Percentiles rank a stretch among this genome's conserved stretches.
Conservation (phyloP, 2,113 vertebrate genomes). For the Perccottus glenii region DNA sequence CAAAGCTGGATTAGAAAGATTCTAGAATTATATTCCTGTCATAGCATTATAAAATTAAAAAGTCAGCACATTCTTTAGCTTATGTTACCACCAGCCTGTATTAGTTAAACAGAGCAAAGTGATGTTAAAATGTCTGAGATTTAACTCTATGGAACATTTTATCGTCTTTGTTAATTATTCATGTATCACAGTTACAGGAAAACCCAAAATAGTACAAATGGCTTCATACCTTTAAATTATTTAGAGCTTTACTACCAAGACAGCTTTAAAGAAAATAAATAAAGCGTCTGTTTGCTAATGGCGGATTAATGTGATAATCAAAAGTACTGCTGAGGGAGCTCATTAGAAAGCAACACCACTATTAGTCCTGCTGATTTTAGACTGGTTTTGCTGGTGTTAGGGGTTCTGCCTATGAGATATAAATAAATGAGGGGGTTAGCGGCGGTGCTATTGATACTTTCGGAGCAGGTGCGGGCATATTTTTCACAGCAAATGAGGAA, state of each 20-base stretch:
- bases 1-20: background rate
- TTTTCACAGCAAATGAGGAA: constrained; percentile 56
- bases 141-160: constrained; percentile 26
- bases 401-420: constrained; percentile 24
- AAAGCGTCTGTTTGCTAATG: constrained; percentile 20
- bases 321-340: constrained; percentile 42
- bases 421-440: constrained; percentile 22
- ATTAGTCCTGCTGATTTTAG: constrained; percentile 26
- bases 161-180: constrained; percentile 52
- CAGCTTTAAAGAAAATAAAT: constrained; percentile 46
- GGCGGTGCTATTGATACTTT: constrained; percentile 19
- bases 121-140: constrained; percentile 24
- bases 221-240: constrained; percentile 59
- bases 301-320: constrained; percentile 49
- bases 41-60: background rate
- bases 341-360: background rate
- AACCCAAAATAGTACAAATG: constrained; percentile 38
- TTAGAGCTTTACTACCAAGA: constrained; percentile 29
- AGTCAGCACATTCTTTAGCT: background rate
- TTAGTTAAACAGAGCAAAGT: constrained; percentile 22
- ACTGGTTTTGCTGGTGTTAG: constrained; percentile 6
- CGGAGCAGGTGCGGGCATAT: constrained; percentile 52
- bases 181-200: constrained; percentile 21
- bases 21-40: background rate
- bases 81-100: background rate